Conservation (phyloP, 2,888 invertebrate species). For the Apeira syringaria region DNA sequence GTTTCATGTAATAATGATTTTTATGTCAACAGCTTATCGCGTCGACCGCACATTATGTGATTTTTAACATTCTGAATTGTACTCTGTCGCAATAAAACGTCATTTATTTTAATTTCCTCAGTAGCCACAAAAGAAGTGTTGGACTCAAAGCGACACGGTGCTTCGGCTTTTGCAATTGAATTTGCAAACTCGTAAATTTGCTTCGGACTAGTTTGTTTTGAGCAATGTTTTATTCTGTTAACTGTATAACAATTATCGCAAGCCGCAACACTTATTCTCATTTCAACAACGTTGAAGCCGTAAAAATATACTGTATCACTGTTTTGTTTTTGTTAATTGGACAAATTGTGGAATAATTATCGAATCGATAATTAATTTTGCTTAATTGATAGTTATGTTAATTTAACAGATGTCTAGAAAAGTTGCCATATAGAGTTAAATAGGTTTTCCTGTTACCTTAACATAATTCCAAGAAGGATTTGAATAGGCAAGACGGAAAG, state of each 20-base stretch:
- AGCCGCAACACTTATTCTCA: too few species aligned
- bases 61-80: background rate
- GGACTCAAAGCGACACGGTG: background rate
- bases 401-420: background rate
- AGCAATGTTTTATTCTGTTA: too few species aligned
- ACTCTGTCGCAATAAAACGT: conserved; percentile 1
- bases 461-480: conserved; percentile 7
- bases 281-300: too few species aligned
- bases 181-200: too few species aligned
- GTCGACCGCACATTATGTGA: conserved; percentile 26
- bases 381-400: background rate
- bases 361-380: background rate
- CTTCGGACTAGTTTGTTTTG: too few species aligned
- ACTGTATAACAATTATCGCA: too few species aligned
- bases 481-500: background rate
- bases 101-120: background rate
- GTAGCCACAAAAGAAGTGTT: background rate
- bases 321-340: too few species aligned
- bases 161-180: background rate
- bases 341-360: too few species aligned
- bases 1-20: conserved; percentile 35
- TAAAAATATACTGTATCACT: too few species aligned
- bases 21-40: conserved; percentile 24
- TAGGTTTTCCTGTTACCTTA: conserved; percentile 6
- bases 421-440: background rate